Percentiles rank a stretch among this genome's conserved stretches.
phyloP scores from a whole-genome alignment of 2,888 invertebrate genomes.

The Cabera pusaria region DNA sequence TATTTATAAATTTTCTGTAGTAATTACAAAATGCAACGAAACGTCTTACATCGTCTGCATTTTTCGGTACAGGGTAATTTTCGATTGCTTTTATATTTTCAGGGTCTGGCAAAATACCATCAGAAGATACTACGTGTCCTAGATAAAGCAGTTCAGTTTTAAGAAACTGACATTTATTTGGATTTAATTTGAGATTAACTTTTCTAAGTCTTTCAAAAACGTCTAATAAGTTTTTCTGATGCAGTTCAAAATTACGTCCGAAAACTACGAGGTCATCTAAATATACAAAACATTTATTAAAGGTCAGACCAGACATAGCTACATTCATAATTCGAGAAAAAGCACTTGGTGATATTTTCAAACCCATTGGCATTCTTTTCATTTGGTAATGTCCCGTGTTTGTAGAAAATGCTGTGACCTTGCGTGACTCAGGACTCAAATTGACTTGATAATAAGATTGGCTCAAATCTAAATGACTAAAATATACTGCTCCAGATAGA shows the following conservation, averaged over 20 bases:
- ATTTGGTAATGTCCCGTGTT: too few species aligned
- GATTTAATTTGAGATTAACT: slow-evolving; percentile 31
- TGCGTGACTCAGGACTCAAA: too few species aligned
- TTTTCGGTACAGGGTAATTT: slow-evolving; percentile 29
- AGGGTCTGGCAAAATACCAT: slow-evolving; percentile 25
- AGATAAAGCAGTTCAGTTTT: slow-evolving; percentile 33
- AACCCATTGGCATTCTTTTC: too few species aligned
- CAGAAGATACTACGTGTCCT: slow-evolving; percentile 27
- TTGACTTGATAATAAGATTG: too few species aligned
- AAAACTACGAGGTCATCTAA: slow-evolving; percentile 14
- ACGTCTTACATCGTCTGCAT: slow-evolving; percentile 12
- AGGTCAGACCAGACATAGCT: too few species aligned
- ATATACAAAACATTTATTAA: too few species aligned
- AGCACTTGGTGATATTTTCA: too few species aligned
- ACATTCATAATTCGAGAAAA: too few species aligned
- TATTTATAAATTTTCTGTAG: slow-evolving; percentile 42
- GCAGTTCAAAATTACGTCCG: slow-evolving; percentile 7
- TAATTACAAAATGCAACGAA: slow-evolving; percentile 37
- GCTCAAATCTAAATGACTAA: too few species aligned
- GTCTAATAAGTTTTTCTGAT: slow-evolving; percentile 5
- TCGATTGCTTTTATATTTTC: slow-evolving; percentile 29
- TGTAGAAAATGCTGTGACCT: too few species aligned
- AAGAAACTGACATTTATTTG: slow-evolving; percentile 36
- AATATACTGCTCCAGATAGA: too few species aligned
- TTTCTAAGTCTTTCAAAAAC: slow-evolving; percentile 14